These are phyloP conservation scores for Cotesia vestalis DNA, from an alignment of 1,140 invertebrate genomes.

Conservation along the genomic window DNA sequence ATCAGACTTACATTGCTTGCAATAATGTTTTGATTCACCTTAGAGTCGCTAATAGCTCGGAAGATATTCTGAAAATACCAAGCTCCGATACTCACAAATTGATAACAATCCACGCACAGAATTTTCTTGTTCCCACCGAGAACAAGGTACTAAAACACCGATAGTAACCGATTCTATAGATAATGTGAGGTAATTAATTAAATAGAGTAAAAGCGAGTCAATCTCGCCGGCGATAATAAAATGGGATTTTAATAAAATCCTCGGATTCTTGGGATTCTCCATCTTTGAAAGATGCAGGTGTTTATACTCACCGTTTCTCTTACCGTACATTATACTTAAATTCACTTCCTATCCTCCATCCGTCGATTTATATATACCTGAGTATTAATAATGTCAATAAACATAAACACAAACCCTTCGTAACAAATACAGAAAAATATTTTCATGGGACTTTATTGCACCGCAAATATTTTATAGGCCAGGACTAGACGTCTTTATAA, in stretches of 20 bases:
- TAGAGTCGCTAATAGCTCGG: too few species aligned
- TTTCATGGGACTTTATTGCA: too few species aligned
- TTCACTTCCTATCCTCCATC: conserved; percentile 21
- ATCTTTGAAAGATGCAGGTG: conserved; percentile 28
- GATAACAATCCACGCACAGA: too few species aligned
- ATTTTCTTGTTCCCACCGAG: too few species aligned
- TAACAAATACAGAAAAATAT: too few species aligned
- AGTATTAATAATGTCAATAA: neutral
- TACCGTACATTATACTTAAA: conserved; percentile 25
- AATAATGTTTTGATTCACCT: too few species aligned
- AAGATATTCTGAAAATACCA: too few species aligned
- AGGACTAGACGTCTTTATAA: conserved; percentile 7
- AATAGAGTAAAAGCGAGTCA: conserved; percentile 31
- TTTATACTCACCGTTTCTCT: conserved; percentile 14
- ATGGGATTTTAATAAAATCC: neutral
- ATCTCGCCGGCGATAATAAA: conserved; percentile 23
- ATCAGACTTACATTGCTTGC: too few species aligned
- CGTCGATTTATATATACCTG: conserved; percentile 23
- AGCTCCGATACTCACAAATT: too few species aligned
- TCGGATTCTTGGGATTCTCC: conserved; percentile 31
- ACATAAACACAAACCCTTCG: too few species aligned
- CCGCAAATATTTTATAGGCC: too few species aligned
- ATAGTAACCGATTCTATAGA: conserved; percentile 7
- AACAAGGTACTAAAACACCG: conserved; percentile 17
- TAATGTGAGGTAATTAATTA: conserved; percentile 32